phyloP scores from a whole-genome alignment of 2,888 invertebrate genomes.

The Melitaea athalia region DNA sequence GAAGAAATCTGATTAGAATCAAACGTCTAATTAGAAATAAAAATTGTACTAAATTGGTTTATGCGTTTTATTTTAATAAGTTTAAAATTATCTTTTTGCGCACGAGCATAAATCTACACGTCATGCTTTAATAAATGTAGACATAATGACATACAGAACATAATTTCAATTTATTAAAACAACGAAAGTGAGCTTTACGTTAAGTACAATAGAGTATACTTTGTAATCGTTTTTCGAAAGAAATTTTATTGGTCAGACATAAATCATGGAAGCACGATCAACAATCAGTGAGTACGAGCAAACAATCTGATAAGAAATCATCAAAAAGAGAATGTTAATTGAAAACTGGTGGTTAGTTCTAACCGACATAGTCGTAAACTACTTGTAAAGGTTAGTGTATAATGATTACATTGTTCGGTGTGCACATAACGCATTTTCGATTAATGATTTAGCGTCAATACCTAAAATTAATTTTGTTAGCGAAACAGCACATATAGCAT shows the following conservation, averaged over 20 bases:
- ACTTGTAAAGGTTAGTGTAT: conserved; percentile 29
- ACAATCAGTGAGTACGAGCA: conserved; percentile 45
- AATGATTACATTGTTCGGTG: conserved; percentile 10
- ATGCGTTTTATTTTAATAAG: conserved; percentile 32
- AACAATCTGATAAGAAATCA: conserved; percentile 47
- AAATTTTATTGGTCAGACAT: conserved; percentile 41
- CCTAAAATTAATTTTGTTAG: no score
- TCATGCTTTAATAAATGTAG: conserved; percentile 41
- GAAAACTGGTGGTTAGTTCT: conserved; percentile 42
- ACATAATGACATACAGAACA: conserved; percentile 41
- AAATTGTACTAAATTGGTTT: conserved; percentile 33
- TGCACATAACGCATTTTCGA: neutral
- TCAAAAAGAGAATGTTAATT: conserved; percentile 48
- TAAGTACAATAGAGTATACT: conserved; percentile 16
- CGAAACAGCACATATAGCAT: no score
- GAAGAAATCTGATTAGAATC: conserved; percentile 27
- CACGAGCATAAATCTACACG: conserved; percentile 33
- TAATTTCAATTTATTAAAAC: conserved; percentile 17
- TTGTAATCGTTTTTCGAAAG: conserved; percentile 1
- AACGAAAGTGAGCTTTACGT: conserved; percentile 8
- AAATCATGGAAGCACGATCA: conserved; percentile 46
- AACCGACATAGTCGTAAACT: conserved; percentile 32
- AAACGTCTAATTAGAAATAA: conserved; percentile 32
- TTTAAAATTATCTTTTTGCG: conserved; percentile 34
- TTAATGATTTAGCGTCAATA: no score